Conservation (phyloP, 2,888 invertebrate genomes). For the Parelbella ahira region DNA sequence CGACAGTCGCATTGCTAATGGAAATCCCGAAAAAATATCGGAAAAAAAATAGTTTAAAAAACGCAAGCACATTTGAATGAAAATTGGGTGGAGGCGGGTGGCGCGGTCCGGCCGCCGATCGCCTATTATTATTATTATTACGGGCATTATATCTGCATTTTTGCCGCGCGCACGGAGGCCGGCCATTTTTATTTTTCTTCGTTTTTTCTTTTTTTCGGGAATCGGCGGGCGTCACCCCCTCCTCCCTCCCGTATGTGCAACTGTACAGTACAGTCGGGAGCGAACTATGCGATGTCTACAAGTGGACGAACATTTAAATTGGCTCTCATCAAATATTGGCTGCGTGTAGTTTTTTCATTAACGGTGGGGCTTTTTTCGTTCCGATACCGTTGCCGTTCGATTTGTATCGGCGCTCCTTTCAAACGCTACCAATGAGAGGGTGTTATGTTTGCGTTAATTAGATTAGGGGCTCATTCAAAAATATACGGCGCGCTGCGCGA, state of each 20-base stretch:
- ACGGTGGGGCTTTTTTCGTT: slow-evolving; percentile 61
- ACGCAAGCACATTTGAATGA: slow-evolving; percentile 76
- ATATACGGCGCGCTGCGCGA: slow-evolving; percentile 9
- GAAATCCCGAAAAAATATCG: slow-evolving; percentile 76
- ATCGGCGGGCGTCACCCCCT: slow-evolving; percentile 55
- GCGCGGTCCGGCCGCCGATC: slow-evolving; percentile 61
- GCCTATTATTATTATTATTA: slow-evolving; percentile 80
- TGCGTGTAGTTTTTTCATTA: slow-evolving; percentile 78
- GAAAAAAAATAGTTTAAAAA: slow-evolving; percentile 68
- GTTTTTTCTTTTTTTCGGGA: slow-evolving; percentile 71
- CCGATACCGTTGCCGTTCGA: slow-evolving; percentile 52
- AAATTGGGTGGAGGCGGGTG: slow-evolving; percentile 72
- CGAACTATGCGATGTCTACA: slow-evolving; percentile 79
- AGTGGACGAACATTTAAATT: slow-evolving; percentile 80
- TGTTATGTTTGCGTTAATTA: slow-evolving; percentile 25
- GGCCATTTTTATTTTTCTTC: slow-evolving; percentile 74
- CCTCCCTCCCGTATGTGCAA: slow-evolving; percentile 51
- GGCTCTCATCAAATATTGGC: slow-evolving; percentile 80
- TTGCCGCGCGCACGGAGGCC: slow-evolving; percentile 60
- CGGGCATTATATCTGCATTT: slow-evolving; percentile 74
- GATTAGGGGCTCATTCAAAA: slow-evolving; percentile 25
- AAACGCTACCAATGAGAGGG: slow-evolving; percentile 33
- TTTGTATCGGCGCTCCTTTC: slow-evolving; percentile 57
- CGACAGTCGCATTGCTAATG: slow-evolving; percentile 70
- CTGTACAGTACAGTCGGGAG: slow-evolving; percentile 42